These are phyloP conservation scores for Drosophila guanche DNA, from an alignment of 1,140 invertebrate genomes.

Conservation along the genomic window DNA sequence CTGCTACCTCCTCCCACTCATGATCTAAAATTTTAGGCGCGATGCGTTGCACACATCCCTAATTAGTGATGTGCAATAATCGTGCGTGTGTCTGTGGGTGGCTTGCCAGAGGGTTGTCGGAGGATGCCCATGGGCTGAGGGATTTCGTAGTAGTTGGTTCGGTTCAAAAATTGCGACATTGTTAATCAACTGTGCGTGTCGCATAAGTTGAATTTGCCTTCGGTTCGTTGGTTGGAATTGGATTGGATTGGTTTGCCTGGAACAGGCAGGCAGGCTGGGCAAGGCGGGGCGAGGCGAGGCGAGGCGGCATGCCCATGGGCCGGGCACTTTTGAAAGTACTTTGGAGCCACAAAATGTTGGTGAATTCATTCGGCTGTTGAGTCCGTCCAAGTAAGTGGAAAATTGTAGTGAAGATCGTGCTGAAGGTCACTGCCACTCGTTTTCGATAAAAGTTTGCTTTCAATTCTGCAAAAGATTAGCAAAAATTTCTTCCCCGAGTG, in stretches of 20 bases:
- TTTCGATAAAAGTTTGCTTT: too few species aligned
- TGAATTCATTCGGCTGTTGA: slow-evolving; percentile 9
- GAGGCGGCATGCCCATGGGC: not conserved
- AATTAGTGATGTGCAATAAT: slow-evolving; percentile 81
- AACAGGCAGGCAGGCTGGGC: not conserved
- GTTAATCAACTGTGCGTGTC: slow-evolving; percentile 76
- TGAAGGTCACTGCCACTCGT: slow-evolving; percentile 10
- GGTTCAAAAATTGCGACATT: slow-evolving; percentile 73
- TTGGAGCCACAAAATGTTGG: too few species aligned
- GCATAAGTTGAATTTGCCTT: slow-evolving; percentile 61
- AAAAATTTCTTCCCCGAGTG: too few species aligned
- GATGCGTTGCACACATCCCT: slow-evolving; percentile 67
- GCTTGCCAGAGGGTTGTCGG: not conserved
- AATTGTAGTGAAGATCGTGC: slow-evolving; percentile 18
- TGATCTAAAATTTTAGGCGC: slow-evolving; percentile 71
- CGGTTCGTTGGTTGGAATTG: slow-evolving; percentile 29
- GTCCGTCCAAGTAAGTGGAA: slow-evolving; percentile 30
- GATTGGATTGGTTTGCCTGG: slow-evolving; percentile 28
- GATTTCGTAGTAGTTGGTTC: slow-evolving; percentile 35
- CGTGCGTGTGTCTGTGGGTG: slow-evolving; percentile 48
- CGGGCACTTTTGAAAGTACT: not conserved
- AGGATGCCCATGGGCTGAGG: slow-evolving; percentile 3
- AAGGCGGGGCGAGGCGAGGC: not conserved
- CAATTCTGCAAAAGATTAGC: too few species aligned
- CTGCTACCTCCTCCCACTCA: not conserved